Evolutionary conservation across 1,140 invertebrate genomes (phyloP).

Genomic region (Drosophila athabasca): DNA sequence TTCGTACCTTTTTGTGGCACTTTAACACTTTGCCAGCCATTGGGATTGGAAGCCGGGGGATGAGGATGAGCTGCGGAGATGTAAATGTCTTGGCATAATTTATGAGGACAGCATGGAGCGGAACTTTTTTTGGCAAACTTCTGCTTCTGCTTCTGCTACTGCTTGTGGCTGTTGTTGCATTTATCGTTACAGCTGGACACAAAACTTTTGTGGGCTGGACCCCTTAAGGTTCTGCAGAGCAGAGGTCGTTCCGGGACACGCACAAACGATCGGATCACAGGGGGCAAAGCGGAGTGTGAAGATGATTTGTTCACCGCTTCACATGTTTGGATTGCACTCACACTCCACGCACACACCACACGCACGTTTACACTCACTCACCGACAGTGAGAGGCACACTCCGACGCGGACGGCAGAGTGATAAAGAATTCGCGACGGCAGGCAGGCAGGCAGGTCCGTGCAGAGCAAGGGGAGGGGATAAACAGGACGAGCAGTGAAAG

Average conservation of each 20-base stretch:
- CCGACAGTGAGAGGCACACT: no score
- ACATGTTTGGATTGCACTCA: slow-evolving; percentile 31
- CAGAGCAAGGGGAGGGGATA: no score
- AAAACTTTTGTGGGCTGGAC: slow-evolving; percentile 28
- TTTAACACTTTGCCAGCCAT: slow-evolving; percentile 65
- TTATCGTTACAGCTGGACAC: slow-evolving; percentile 30
- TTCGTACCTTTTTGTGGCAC: slow-evolving; percentile 67
- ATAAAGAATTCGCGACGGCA: no score
- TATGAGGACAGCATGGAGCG: slow-evolving; percentile 57
- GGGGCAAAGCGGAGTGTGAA: slow-evolving; percentile 3
- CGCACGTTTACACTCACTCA: neutral
- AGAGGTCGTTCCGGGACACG: slow-evolving; percentile 5
- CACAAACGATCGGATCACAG: slow-evolving; percentile 37
- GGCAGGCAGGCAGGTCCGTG: no score
- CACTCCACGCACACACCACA: slow-evolving; percentile 1
- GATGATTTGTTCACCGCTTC: slow-evolving; percentile 25
- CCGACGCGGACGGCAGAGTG: no score
- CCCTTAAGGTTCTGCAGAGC: neutral
- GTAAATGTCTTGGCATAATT: slow-evolving; percentile 76
- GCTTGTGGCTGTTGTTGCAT: slow-evolving; percentile 30
- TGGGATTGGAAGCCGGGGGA: slow-evolving; percentile 14
- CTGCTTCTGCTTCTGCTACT: slow-evolving; percentile 41
- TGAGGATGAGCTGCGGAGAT: slow-evolving; percentile 32
- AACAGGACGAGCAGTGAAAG: no score
- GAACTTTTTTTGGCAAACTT: slow-evolving; percentile 49